These are phyloP conservation scores for Octonoba sinensis DNA, from an alignment of 2,888 invertebrate species.

Conservation along the genomic window DNA sequence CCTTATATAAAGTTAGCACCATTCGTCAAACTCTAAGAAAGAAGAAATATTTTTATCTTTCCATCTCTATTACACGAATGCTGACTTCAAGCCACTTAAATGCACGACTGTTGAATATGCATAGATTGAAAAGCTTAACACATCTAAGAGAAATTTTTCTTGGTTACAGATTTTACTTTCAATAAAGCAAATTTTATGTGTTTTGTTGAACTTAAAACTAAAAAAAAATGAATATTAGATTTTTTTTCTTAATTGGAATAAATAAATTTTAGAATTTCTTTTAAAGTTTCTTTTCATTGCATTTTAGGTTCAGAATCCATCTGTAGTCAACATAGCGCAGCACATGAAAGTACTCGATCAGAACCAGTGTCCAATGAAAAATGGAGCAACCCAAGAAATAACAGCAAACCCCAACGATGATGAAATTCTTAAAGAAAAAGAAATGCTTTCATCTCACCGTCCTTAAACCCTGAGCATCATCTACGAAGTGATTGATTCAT, in stretches of 20 bases:
- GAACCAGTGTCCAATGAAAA: slow-evolving; percentile 45
- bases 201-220: too few relatives aligned
- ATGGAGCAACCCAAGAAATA: slow-evolving; percentile 51
- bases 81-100: too few relatives aligned
- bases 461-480: slow-evolving; percentile 32
- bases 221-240: too few relatives aligned
- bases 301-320: slow-evolving; percentile 44
- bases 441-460: slow-evolving; percentile 38
- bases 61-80: too few relatives aligned
- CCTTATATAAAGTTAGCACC: too few relatives aligned
- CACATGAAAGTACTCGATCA: slow-evolving; percentile 34
- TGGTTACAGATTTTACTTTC: too few relatives aligned
- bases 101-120: too few relatives aligned
- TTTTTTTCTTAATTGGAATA: not conserved
- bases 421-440: not conserved
- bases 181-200: too few relatives aligned
- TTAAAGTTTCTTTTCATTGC: not conserved
- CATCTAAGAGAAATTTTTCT: too few relatives aligned
- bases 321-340: slow-evolving; percentile 36
- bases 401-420: slow-evolving; percentile 54
- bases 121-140: too few relatives aligned
- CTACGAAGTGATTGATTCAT: slow-evolving; percentile 1
- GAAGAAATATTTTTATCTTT: too few relatives aligned
- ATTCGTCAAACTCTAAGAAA: too few relatives aligned
- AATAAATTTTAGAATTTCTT: not conserved